A percentile compares a stretch with the other conserved stretches of the same genome.
phyloP scores from a whole-genome alignment of 2,113 vertebrate genomes.

The Corythornis vintsioides region DNA sequence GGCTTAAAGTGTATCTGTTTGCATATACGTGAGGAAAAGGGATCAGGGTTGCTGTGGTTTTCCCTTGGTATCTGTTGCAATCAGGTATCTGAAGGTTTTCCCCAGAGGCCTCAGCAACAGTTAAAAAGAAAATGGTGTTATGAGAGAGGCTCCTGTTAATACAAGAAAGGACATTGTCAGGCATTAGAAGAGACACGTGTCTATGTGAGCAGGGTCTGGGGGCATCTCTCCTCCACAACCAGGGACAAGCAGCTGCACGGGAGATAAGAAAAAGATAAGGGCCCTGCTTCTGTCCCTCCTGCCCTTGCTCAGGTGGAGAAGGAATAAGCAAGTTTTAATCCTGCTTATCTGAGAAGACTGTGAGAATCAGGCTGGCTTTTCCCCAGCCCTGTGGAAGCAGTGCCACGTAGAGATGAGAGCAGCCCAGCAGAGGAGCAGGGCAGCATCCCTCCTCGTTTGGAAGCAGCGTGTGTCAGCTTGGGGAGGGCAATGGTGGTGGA shows the following conservation, averaged over 20 bases:
- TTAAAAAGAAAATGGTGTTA: background rate
- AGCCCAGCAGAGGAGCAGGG: background rate
- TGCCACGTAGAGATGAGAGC: background rate
- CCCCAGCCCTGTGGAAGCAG: background rate
- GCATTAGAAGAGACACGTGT: background rate
- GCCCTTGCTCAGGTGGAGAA: background rate
- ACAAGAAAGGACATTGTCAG: conserved; percentile 38
- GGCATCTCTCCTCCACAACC: background rate
- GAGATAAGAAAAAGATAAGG: conserved; percentile 44
- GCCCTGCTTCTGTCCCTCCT: background rate
- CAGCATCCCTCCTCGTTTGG: background rate
- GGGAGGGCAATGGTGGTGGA: fast-evolving
- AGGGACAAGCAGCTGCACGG: background rate
- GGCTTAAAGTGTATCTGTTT: background rate
- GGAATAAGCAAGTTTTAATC: conserved; percentile 28
- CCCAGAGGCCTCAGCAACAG: background rate
- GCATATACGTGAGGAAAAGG: background rate
- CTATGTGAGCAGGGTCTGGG: background rate
- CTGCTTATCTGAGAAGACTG: background rate
- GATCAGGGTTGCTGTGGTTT: background rate
- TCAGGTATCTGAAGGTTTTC: background rate
- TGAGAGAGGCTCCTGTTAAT: background rate
- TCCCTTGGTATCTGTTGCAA: background rate
- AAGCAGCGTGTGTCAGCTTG: fast-evolving
- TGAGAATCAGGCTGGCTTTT: background rate